Base-by-base conservation (phyloP, 2,113 vertebrate species). In the Amia ocellicauda region DNA sequence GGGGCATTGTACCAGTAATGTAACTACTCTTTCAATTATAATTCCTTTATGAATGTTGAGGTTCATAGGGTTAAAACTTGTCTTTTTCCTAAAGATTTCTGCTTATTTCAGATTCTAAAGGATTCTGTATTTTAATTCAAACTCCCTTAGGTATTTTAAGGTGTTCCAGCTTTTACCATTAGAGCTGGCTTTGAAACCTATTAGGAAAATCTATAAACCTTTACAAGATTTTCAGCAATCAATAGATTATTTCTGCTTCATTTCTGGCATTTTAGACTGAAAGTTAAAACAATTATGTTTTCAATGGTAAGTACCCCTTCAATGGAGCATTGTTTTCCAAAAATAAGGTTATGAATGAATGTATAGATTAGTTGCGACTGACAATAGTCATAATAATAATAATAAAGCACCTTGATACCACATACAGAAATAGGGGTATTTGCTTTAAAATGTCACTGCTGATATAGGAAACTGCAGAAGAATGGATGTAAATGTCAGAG, bases 401-500 rank as follows among this genome's bases (percentile, higher is more conserved):
- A 54, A 4, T 22, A 54, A 54, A 54, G 24, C n/a, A 54, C 2
- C 51, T 20, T 19, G 51, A 9, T 54, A 54, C 24, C 10, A 22
- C 51, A 54, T 19, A 9, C 22, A 22, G 22, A 54, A 54, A 54
- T 54, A 22, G 13, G 22, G 8, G 51, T 4, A 54, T 54, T 54
- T 54, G 51, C 51, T 54, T 54, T 54, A 54, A 24, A 54, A 54
- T 54, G 51, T 54, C 51, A 54, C 22, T 27, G 51, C 51, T 22
- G 51, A 54, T 54, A 54, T 4, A 54, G 7, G 24, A 22, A 54
- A 22, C 51, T 4, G 20, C 20, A 3, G 51, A 54, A 54, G 51
- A 54, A 54, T 54, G 22, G 22, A 54, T 54, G 51, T 54, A 54
- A 54, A 54, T 54, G 51, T 54, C 20, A 54, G 20, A 54, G 51